Evolutionary conservation across 2,888 invertebrate genomes (phyloP).

Genomic region (Serrognathus titanus): DNA sequence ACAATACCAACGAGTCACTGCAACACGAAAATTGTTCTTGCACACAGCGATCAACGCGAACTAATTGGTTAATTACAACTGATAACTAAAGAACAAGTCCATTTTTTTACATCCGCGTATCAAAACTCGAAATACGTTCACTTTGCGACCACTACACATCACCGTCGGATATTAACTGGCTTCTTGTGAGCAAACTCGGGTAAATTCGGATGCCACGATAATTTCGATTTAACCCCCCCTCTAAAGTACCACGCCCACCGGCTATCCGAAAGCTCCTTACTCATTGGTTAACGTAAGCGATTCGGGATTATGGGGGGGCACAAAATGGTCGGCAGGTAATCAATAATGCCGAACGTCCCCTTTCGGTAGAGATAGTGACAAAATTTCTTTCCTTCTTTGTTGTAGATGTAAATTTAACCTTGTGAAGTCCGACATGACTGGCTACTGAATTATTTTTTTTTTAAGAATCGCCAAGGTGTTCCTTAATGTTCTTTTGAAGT

Average conservation of each 20-base stretch:
- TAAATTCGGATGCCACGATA: constrained; percentile 27
- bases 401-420: constrained; percentile 40
- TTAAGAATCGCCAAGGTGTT: constrained; percentile 8
- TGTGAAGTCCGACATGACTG: constrained; percentile 31
- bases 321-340: constrained; percentile 49
- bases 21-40: background rate
- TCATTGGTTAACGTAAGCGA: constrained; percentile 38
- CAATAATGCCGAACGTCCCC: constrained; percentile 39
- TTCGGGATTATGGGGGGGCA: constrained; percentile 37
- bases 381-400: constrained; percentile 39
- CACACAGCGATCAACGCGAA: constrained; percentile 9
- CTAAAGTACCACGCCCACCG: constrained; percentile 29
- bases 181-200: constrained; percentile 25
- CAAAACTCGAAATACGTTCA: background rate
- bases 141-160: constrained; percentile 21
- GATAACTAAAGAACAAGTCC: constrained; percentile 8
- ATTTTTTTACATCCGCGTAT: constrained; percentile 15
- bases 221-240: constrained; percentile 27
- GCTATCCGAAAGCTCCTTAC: constrained; percentile 10
- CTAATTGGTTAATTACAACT: constrained; percentile 5
- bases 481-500: constrained; percentile 1
- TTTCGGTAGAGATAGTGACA: constrained; percentile 32
- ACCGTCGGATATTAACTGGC: constrained; percentile 28
- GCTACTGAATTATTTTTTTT: constrained; percentile 13
- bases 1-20: too few relatives aligned